Evolutionary conservation across 1,140 invertebrate genomes (phyloP).

Genomic region (Drosophila parabipectinata): DNA sequence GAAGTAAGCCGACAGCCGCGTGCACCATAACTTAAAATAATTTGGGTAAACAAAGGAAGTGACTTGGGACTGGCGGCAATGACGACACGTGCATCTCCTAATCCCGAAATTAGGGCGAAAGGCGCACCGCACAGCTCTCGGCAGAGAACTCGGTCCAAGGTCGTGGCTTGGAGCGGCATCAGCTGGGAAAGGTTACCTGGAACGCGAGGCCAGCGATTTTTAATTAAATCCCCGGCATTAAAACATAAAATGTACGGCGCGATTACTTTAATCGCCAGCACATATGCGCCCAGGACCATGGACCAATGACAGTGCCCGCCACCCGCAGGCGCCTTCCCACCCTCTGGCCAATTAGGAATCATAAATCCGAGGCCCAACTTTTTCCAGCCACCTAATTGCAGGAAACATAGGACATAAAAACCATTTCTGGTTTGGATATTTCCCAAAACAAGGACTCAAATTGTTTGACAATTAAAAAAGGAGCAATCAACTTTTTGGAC

Average conservation of each 20-base stretch:
- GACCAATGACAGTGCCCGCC: not conserved
- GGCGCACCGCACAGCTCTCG: not conserved
- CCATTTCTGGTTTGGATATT: constrained; percentile 16
- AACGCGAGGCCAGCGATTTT: constrained; percentile 48
- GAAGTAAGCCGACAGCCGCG: constrained; percentile 38
- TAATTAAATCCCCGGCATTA: constrained; percentile 61
- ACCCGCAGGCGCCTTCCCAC: not conserved
- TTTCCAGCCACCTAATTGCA: constrained; percentile 64
- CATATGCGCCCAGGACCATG: constrained; percentile 35
- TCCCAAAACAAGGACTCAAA: constrained; percentile 50
- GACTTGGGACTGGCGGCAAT: constrained; percentile 15
- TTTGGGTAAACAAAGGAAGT: constrained; percentile 72
- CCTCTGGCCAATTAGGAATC: constrained; percentile 64
- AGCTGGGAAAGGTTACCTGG: constrained; percentile 54
- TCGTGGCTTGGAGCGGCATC: not conserved
- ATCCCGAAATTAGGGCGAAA: constrained; percentile 27
- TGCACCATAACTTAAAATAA: constrained; percentile 64
- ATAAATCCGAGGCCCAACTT: constrained; percentile 65
- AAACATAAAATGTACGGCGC: constrained; percentile 41
- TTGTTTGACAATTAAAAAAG: constrained; percentile 80
- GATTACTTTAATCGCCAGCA: constrained; percentile 54
- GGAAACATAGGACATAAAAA: constrained; percentile 56
- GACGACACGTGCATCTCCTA: constrained; percentile 49
- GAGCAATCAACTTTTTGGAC: constrained; percentile 62
- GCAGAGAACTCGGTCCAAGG: not conserved